These are phyloP conservation scores for Enteromius thamalakanensis DNA, from an alignment of 2,797 vertebrate species.

Conservation along the genomic window DNA sequence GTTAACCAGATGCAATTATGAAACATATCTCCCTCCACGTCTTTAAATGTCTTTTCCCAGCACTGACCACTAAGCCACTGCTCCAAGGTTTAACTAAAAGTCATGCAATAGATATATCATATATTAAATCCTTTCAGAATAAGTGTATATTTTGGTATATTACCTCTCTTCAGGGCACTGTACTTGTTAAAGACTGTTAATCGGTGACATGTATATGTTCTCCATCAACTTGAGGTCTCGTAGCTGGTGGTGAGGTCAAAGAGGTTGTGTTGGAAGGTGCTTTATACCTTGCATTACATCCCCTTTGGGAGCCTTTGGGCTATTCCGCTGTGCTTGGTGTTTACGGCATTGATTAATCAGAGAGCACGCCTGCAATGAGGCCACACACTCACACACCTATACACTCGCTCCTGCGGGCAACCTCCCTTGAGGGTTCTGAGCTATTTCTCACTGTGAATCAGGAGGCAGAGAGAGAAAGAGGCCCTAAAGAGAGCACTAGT, in stretches of 20 bases:
- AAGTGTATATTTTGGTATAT: neutral
- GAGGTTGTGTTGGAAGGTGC: neutral
- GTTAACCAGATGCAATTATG: neutral
- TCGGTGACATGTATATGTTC: constrained; percentile 25
- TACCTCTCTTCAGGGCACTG: neutral
- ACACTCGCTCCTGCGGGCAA: constrained; percentile 16
- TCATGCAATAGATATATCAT: neutral
- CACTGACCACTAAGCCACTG: neutral
- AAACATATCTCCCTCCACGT: neutral
- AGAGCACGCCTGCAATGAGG: constrained; percentile 41
- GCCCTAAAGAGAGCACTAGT: neutral
- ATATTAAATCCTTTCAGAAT: neutral
- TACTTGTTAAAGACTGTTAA: constrained; percentile 2
- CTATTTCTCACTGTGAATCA: constrained; percentile 48
- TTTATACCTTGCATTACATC: constrained; percentile 42
- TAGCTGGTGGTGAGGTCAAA: constrained; percentile 11
- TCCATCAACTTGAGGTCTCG: constrained; percentile 3
- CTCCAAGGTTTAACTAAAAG: neutral
- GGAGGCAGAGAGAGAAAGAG: constrained; percentile 34
- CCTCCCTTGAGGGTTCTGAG: constrained; percentile 29
- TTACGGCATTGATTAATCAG: constrained; percentile 58
- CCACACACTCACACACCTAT: constrained; percentile 43
- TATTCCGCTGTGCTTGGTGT: constrained; percentile 43
- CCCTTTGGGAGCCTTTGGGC: constrained; percentile 17
- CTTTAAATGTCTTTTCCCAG: neutral